A percentile compares a stretch with the other conserved stretches of the same genome.
These are phyloP conservation scores for Tympanoctomys barrerae DNA, from an alignment of 2,797 vertebrate genomes.

Conservation along the genomic window DNA sequence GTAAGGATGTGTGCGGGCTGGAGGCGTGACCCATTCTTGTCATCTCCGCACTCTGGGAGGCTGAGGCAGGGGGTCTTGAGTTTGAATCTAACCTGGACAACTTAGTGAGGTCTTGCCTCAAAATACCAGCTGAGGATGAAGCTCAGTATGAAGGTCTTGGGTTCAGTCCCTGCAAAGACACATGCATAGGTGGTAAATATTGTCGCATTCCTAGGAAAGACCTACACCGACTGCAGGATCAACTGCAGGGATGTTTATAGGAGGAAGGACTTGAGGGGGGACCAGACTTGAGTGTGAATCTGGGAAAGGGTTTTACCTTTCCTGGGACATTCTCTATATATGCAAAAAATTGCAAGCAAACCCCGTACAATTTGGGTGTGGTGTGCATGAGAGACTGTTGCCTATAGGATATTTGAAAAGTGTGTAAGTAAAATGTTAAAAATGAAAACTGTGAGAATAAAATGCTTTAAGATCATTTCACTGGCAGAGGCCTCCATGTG, in stretches of 20 bases:
- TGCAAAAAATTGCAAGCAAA: not conserved
- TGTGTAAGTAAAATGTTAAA: not conserved
- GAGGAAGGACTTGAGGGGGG: not conserved
- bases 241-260: not conserved
- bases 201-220: not conserved
- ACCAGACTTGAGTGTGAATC: too few relatives aligned
- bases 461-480: not conserved
- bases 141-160: not conserved
- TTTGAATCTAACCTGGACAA: not conserved
- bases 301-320: not conserved
- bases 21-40: not conserved
- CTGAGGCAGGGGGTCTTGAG: not conserved
- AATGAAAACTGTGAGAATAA: not conserved
- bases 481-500: not conserved
- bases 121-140: not conserved
- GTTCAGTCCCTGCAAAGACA: not conserved
- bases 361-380: not conserved
- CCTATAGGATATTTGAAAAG: not conserved
- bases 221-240: not conserved
- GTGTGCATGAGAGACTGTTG: not conserved
- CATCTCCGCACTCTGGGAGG: not conserved
- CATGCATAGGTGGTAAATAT: not conserved
- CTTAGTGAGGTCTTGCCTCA: not conserved
- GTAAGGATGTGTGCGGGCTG: not conserved
- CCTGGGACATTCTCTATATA: not conserved